Base-by-base conservation (phyloP, 1,140 invertebrate species). In the Rhizoglyphus robini region DNA sequence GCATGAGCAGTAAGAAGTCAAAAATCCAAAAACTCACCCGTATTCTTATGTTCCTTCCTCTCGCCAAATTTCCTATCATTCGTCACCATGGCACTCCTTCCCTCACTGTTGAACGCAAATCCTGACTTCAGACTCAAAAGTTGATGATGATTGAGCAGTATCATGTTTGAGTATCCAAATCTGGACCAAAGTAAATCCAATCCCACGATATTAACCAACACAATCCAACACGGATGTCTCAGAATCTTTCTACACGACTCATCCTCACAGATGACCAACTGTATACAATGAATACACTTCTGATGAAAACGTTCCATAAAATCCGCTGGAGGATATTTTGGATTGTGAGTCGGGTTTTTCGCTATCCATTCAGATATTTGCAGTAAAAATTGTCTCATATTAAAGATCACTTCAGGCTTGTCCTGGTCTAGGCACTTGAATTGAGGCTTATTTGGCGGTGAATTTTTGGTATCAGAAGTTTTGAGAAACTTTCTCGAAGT, bases 331-430 rank as follows among this genome's bases (percentile, higher is more conserved):
- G 51, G 51, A 54, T 54, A 54, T 54, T 32, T 5, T 25, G 31
- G 8, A 54, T 5, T 25, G 23, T 32, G 51, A 23, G 51, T 32
- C 23, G 51, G 23, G 23, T 8, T 8, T 11, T 5, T 23, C 8
- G 51, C 51, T 8, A 54, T 54, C n/a, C n/a, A n/a, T n/a, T n/a
- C n/a, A n/a, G n/a, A n/a, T n/a, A n/a, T n/a, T n/a, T n/a, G n/a
- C 32, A 11, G 20, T 23, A 11, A 58, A 46, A 67, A 66, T 76
- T 92, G 93, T 77, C 90, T 91, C 88, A 96, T 94, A 77, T 96
- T 92, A 79, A 96, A 96, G 65, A 95, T 75, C 88, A 93, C 92
- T 76, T 90, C 86, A 72, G 90, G 88, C 79, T 93, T 94, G 73
- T 93, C 88, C 71, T 84, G 83, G 79, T 94, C 90, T 67, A 95